A percentile compares a stretch with the other conserved stretches of the same genome.
phyloP scores from a whole-genome alignment of 2,888 invertebrate genomes.

The Shargacucullia verbasci region DNA sequence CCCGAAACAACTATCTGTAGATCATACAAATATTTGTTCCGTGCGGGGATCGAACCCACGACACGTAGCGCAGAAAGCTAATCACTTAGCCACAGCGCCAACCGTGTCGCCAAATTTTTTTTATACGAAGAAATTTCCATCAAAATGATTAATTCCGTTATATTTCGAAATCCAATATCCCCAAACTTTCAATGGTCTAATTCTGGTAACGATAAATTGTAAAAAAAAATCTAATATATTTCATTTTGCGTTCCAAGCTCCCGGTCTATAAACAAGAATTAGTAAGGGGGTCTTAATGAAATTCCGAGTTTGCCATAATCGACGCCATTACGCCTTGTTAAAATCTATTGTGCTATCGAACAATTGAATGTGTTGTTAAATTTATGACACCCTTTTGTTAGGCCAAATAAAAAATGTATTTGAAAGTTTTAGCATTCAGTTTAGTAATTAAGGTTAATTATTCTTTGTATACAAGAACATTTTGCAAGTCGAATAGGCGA shows the following conservation, averaged over 20 bases:
- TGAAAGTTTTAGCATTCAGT: conserved; percentile 11
- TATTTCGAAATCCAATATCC: not conserved
- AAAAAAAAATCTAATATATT: conserved; percentile 26
- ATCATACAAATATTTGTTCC: too few species aligned
- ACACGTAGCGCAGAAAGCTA: too few species aligned
- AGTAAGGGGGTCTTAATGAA: conserved; percentile 76
- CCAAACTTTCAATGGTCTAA: conserved; percentile 1
- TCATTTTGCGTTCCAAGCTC: conserved; percentile 41
- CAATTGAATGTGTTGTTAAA: conserved; percentile 73
- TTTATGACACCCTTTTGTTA: conserved; percentile 63
- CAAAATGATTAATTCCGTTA: not conserved
- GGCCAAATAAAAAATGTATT: conserved; percentile 20
- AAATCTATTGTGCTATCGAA: conserved; percentile 78
- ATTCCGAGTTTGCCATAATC: conserved; percentile 76
- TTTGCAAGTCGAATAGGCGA: not conserved
- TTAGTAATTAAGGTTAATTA: conserved; percentile 13
- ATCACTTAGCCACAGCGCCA: too few species aligned
- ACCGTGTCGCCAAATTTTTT: too few species aligned
- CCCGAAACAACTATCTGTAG: too few species aligned
- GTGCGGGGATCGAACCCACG: too few species aligned
- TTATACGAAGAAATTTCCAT: not conserved
- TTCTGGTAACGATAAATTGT: conserved; percentile 5
- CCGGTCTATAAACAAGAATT: conserved; percentile 45
- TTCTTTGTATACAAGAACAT: not conserved
- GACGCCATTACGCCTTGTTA: conserved; percentile 80